phyloP scores from a whole-genome alignment of 2,113 vertebrate genomes.

The Tupaia tana region DNA sequence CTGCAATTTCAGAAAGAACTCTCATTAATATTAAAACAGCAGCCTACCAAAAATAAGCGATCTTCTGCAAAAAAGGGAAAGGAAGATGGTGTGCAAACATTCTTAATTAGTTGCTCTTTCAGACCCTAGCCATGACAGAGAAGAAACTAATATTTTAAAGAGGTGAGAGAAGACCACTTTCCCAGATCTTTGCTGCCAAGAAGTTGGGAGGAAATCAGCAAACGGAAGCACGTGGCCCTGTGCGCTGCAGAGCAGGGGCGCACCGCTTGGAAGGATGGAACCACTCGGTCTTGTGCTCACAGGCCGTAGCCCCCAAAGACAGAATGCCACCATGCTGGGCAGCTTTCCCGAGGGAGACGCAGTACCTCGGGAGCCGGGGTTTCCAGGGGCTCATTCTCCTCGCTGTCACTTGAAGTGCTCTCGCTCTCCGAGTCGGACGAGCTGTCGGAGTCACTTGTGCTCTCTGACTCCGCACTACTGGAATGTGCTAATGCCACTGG shows the following conservation, averaged over 20 bases:
- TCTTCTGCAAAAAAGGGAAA: constrained; percentile 22
- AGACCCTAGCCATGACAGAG: background rate
- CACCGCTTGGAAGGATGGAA: fast-evolving
- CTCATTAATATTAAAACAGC: constrained; percentile 26
- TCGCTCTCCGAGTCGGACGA: constrained; percentile 93
- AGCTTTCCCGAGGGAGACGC: background rate
- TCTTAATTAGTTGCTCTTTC: background rate
- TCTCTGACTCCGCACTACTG: constrained; percentile 90
- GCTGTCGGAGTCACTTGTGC: constrained; percentile 94
- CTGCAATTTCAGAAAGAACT: constrained; percentile 56
- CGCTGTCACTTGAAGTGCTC: constrained; percentile 89
- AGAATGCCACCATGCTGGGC: background rate
- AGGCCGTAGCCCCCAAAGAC: background rate
- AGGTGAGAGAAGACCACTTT: background rate
- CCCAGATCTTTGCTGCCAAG: background rate
- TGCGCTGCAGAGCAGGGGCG: background rate
- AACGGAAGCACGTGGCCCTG: background rate
- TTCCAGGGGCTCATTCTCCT: constrained; percentile 81
- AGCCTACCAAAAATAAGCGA: background rate
- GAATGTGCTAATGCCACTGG: constrained; percentile 88
- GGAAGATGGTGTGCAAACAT: background rate
- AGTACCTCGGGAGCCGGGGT: constrained; percentile 81
- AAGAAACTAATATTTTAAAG: background rate
- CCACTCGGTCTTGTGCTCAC: background rate
- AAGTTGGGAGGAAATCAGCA: background rate